A percentile compares a stretch with the other conserved stretches of the same genome.
These are phyloP conservation scores for Thryonomys swinderianus DNA, from an alignment of 2,113 vertebrate species.

Conservation along the genomic window DNA sequence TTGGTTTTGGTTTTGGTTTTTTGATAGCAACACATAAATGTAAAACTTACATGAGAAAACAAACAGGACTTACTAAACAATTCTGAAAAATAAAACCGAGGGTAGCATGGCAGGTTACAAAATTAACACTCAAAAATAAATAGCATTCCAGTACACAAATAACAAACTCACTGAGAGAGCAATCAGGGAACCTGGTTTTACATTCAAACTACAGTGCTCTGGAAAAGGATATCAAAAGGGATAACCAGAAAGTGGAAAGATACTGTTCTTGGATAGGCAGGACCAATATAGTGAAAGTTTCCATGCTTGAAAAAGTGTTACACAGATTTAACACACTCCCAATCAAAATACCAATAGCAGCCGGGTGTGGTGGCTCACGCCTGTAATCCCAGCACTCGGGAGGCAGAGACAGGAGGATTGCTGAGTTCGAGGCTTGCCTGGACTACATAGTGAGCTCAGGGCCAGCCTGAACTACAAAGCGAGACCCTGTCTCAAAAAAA, in stretches of 20 bases:
- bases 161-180: background rate
- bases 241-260: background rate
- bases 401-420: too few relatives aligned
- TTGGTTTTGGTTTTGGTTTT: too few relatives aligned
- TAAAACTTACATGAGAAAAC: background rate
- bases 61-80: slow-evolving; percentile 24
- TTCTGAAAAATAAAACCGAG: slow-evolving; percentile 19
- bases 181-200: background rate
- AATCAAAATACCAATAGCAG: background rate
- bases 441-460: too few relatives aligned
- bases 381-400: too few relatives aligned
- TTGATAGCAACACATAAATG: background rate
- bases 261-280: background rate
- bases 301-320: background rate
- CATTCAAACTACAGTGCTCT: background rate
- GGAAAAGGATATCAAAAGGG: background rate
- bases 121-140: background rate
- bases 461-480: too few relatives aligned
- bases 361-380: too few relatives aligned
- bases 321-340: background rate
- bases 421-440: too few relatives aligned
- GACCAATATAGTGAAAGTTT: background rate
- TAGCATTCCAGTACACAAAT: background rate
- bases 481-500: too few relatives aligned
- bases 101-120: background rate